Percentiles rank a stretch among this genome's conserved stretches.
Conservation (phyloP, 2,888 invertebrate genomes). For the Odontocolon sp. region DNA sequence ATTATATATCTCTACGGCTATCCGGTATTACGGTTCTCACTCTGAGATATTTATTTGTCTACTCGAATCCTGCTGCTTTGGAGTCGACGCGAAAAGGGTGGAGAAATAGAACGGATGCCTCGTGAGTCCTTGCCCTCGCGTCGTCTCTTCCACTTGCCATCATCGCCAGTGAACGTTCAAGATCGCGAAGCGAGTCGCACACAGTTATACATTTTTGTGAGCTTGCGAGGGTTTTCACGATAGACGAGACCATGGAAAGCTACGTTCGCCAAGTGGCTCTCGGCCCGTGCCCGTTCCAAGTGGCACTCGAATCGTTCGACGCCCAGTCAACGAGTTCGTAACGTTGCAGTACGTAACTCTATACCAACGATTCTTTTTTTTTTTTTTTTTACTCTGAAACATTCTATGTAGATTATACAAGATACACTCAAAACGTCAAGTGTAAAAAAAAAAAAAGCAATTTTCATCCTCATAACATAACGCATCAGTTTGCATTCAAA, state of each 20-base stretch:
- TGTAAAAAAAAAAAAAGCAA: no score
- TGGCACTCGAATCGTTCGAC: conserved; percentile 30
- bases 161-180: conserved; percentile 27
- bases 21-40: conserved; percentile 2
- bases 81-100: not conserved
- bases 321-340: conserved; percentile 10
- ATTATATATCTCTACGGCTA: conserved; percentile 1
- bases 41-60: conserved; percentile 41
- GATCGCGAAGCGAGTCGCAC: conserved; percentile 31
- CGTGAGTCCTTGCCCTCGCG: conserved; percentile 10
- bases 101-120: conserved; percentile 17
- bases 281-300: conserved; percentile 2
- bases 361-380: not conserved
- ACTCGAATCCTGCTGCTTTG: conserved; percentile 23
- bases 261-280: conserved; percentile 13
- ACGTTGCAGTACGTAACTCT: not conserved
- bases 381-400: not conserved
- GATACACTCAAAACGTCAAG: not conserved
- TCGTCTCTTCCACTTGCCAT: conserved; percentile 26
- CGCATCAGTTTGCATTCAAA: no score
- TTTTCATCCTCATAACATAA: no score
- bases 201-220: conserved; percentile 37
- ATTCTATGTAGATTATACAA: not conserved
- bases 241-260: conserved; percentile 22
- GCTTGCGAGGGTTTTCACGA: no score